Evolutionary conservation across 2,113 vertebrate species (phyloP).

Genomic region (Sardina pilchardus): DNA sequence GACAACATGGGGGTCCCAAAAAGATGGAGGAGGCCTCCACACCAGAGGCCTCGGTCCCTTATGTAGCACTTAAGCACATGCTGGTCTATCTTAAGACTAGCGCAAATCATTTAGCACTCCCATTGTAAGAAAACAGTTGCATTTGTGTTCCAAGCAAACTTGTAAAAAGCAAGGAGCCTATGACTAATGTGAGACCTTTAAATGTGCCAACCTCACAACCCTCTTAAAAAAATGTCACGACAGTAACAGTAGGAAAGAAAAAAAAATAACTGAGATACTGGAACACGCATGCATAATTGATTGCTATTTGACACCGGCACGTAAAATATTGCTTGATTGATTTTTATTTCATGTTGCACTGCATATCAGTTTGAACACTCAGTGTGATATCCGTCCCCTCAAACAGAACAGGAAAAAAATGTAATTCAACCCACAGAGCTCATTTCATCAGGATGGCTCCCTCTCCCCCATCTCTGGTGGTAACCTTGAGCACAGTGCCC

Average conservation of each 20-base stretch:
- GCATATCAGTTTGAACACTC: slow-evolving; percentile 18
- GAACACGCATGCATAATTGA: not conserved
- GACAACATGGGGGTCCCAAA: not conserved
- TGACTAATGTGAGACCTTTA: slow-evolving; percentile 11
- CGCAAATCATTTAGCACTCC: not conserved
- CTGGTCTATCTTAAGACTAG: not conserved
- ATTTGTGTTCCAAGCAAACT: not conserved
- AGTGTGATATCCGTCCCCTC: slow-evolving; percentile 12
- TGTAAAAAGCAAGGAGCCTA: not conserved
- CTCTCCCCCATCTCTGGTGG: slow-evolving; percentile 34
- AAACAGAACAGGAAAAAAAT: not conserved
- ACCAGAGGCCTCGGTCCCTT: not conserved
- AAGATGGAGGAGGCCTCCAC: not conserved
- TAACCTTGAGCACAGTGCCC: slow-evolving; percentile 45
- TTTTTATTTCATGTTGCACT: slow-evolving; percentile 14
- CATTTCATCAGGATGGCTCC: slow-evolving; percentile 26
- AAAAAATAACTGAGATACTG: not conserved
- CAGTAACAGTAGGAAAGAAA: not conserved
- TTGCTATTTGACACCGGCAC: slow-evolving; percentile 6
- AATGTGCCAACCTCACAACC: not conserved
- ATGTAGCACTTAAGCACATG: not conserved
- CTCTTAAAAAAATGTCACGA: not conserved
- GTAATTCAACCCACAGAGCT: slow-evolving; percentile 46
- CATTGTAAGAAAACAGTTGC: not conserved
- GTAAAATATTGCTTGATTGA: slow-evolving; percentile 17